Evolutionary conservation across 2,113 vertebrate species (phyloP), one percentile per base, ranked within the genome.

Genomic region (Carassius carassius): DNA sequence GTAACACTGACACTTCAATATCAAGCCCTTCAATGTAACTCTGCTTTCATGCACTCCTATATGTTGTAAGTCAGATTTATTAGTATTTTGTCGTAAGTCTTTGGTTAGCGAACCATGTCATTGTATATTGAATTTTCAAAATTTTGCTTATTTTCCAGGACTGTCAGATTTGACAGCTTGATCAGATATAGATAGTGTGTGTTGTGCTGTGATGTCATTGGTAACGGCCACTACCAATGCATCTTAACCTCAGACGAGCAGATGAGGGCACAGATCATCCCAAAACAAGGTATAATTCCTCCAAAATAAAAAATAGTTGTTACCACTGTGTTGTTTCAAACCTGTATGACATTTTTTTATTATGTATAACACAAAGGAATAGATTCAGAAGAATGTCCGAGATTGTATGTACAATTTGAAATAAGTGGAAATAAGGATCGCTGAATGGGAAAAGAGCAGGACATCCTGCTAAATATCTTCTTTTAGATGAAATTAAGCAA

Each of bases 181-280:
- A 41, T 78, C 8, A 3, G 49, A 77, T 58, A 11, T 72, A 44
- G 23, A 51, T 69, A 21, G 44, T 10, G 25, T 60, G 69, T 87
- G 35, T 67, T 58, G 54, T 65, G 73, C 58, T 67, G 75, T 65
- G 86, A 83, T 79, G 67, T 73, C 65, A 73, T 84, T 37, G 60
- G 83, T 82, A 85, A 78, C 49, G 37, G 54, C 63, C 67, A 78
- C 80, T 85, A 87, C 80, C 56, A 79, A 75, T 85, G 86, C 75
- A 67, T 82, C 65, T 73, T 82, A 29, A 65, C 16, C 29, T 67
- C 73, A 51, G 56, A 47, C 17, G n/a, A 60, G 47, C 6, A 79
- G 44, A 67, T 29, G 21, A 23, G 13, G n/a, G 67, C 14, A 23
- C 32, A 69, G 69, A 25, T 85, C 72, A 13, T 14, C 23, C 73